Percentiles rank a stretch among this genome's conserved stretches.
phyloP scores from a whole-genome alignment of 2,797 vertebrate genomes.

The Hephaestus fuliginosus region DNA sequence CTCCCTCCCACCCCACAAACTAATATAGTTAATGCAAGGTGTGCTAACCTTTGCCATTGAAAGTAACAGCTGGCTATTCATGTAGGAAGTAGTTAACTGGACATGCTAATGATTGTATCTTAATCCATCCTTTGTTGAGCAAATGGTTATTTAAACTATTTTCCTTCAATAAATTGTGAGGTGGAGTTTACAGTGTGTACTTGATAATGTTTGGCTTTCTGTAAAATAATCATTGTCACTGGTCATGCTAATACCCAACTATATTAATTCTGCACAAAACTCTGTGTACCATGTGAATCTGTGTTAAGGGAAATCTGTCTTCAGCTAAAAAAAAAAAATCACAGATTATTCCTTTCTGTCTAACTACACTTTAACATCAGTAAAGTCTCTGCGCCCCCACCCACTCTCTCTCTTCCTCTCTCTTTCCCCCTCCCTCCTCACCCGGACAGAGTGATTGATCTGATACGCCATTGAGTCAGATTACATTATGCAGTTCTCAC shows the following conservation, averaged over 20 bases:
- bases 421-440: not conserved
- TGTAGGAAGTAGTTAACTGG: not conserved
- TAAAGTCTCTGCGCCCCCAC: constrained; percentile 16
- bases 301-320: constrained; percentile 7
- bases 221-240: not conserved
- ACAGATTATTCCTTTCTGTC: constrained; percentile 13
- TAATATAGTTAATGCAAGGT: not conserved
- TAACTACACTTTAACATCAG: constrained; percentile 17
- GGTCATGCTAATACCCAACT: not conserved
- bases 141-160: not conserved
- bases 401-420: not conserved
- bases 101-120: not conserved
- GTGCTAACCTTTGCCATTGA: not conserved
- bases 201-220: not conserved
- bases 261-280: not conserved
- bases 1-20: not conserved
- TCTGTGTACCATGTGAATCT: not conserved
- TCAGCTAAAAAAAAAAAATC: not conserved
- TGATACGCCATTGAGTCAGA: constrained; percentile 79
- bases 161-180: not conserved
- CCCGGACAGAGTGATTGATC: constrained; percentile 79
- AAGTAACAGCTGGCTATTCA: not conserved
- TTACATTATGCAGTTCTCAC: constrained; percentile 83
- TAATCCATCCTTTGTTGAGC: not conserved
- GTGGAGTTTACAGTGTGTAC: not conserved